A percentile compares a stretch with the other conserved stretches of the same genome.
Conservation (phyloP, 2,113 vertebrate genomes). For the Trematomus loennbergii region DNA sequence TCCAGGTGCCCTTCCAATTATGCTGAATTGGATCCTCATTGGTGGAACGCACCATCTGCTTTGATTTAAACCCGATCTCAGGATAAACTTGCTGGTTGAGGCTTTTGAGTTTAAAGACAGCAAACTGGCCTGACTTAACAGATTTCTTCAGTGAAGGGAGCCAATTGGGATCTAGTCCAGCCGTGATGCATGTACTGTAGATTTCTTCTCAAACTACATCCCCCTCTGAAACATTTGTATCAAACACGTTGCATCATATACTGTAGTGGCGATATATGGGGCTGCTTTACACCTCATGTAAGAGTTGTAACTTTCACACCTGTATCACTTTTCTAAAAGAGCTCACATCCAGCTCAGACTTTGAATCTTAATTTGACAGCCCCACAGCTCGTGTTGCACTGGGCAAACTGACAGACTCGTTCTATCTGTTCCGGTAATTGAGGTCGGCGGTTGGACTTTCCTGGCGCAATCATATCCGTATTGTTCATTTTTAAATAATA, state of each 20-base stretch:
- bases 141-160: slow-evolving; percentile 26
- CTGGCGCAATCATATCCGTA: slow-evolving; percentile 2
- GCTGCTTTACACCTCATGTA: neutral
- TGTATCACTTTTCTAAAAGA: neutral
- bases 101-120: slow-evolving; percentile 18
- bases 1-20: too few relatives aligned
- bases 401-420: slow-evolving; percentile 13
- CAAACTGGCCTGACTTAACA: slow-evolving; percentile 12
- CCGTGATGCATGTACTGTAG: slow-evolving; percentile 21
- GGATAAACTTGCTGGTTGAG: neutral
- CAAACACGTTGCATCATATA: neutral
- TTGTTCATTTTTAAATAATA: slow-evolving; percentile 36
- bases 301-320: neutral
- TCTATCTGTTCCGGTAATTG: neutral
- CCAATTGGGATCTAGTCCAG: slow-evolving; percentile 40
- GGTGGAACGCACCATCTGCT: neutral
- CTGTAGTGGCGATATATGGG: too few relatives aligned
- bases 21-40: neutral
- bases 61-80: neutral
- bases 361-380: neutral
- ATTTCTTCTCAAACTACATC: slow-evolving; percentile 19
- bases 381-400: neutral
- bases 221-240: slow-evolving; percentile 2
- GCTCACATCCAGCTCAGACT: neutral
- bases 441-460: slow-evolving; percentile 8